These are phyloP conservation scores for Sphaeramia orbicularis DNA, from an alignment of 2,797 vertebrate genomes.

Conservation along the genomic window DNA sequence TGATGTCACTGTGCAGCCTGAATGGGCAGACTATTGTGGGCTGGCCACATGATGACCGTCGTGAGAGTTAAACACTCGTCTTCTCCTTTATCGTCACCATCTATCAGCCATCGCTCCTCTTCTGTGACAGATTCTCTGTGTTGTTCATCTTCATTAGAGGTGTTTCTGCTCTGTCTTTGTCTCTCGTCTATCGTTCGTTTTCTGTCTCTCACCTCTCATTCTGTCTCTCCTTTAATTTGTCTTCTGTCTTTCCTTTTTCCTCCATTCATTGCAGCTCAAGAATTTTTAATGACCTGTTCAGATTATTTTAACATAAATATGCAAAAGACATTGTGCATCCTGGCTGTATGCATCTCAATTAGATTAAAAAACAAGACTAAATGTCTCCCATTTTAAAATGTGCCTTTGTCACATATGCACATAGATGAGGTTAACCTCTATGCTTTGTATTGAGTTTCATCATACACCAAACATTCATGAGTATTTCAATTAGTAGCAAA, in stretches of 20 bases:
- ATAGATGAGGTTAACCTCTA: constrained; percentile 24
- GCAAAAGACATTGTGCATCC: constrained; percentile 25
- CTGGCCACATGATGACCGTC: constrained; percentile 59
- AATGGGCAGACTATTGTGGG: constrained; percentile 55
- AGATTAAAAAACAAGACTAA: constrained; percentile 41
- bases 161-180: constrained; percentile 62
- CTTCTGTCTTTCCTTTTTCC: constrained; percentile 17
- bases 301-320: constrained; percentile 32
- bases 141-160: constrained; percentile 80
- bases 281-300: constrained; percentile 36
- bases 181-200: constrained; percentile 46
- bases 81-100: constrained; percentile 62
- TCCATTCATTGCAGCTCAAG: constrained; percentile 20
- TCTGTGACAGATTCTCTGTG: constrained; percentile 55
- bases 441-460: background rate
- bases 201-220: constrained; percentile 37
- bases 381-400: constrained; percentile 14
- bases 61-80: constrained; percentile 61
- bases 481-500: background rate
- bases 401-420: constrained; percentile 29
- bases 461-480: background rate
- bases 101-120: constrained; percentile 60
- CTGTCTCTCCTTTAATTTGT: constrained; percentile 29
- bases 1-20: constrained; percentile 75
- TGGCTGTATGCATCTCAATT: constrained; percentile 29